Conservation (phyloP, 2,888 invertebrate genomes). For the Halocaridina rubra region DNA sequence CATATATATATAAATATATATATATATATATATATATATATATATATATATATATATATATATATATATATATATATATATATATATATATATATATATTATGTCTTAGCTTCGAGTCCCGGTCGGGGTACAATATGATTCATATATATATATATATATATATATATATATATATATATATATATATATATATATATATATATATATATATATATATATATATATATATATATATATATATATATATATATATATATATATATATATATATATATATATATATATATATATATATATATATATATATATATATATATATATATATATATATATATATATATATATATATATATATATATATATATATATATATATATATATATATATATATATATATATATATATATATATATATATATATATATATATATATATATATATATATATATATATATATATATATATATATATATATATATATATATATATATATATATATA, state of each 20-base stretch:
- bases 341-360: conserved; percentile 3
- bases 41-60: too few species aligned
- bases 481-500: conserved; percentile 29
- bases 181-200: neutral
- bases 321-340: neutral
- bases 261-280: neutral
- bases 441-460: conserved; percentile 6
- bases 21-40: too few species aligned
- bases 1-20: neutral
- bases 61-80: too few species aligned
- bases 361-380: conserved; percentile 28
- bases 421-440: conserved; percentile 18
- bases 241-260: neutral
- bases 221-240: neutral
- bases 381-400: conserved; percentile 25
- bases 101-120: neutral
- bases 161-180: too few species aligned
- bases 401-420: conserved; percentile 29
- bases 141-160: too few species aligned
- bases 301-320: neutral
- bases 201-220: neutral
- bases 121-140: too few species aligned
- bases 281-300: neutral
- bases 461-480: conserved; percentile 22
- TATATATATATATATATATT: neutral